Evolutionary conservation across 2,113 vertebrate species (phyloP).

Genomic region (Hippocampus zosterae): DNA sequence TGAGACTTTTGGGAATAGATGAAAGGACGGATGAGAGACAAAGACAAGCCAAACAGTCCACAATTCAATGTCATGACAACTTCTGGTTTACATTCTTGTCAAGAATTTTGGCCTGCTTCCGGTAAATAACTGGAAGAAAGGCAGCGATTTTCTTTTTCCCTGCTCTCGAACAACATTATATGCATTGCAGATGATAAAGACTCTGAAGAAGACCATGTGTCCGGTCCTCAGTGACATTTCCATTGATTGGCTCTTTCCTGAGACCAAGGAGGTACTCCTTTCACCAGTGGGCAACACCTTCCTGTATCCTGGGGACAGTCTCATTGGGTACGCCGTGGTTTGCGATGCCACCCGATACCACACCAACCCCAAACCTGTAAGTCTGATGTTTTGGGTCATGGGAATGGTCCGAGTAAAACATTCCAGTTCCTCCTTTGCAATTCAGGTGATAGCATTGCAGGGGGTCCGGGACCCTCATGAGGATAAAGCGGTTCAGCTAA

Average conservation of each 20-base stretch:
- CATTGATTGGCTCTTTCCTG: conserved; percentile 91
- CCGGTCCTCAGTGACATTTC: conserved; percentile 87
- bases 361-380: conserved; percentile 80
- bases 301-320: conserved; percentile 87
- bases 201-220: conserved; percentile 88
- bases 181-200: conserved; percentile 83
- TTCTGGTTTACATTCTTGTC: no score
- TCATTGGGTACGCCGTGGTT: conserved; percentile 83
- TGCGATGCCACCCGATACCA: conserved; percentile 82
- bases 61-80: no score
- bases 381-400: conserved; percentile 39
- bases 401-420: no score
- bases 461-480: no score
- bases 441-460: no score
- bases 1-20: no score
- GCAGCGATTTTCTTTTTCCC: neutral
- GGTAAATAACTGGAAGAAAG: neutral
- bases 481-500: no score
- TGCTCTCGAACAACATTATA: neutral
- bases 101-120: neutral
- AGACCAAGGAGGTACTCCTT: conserved; percentile 85
- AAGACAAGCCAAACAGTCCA: no score
- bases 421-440: no score
- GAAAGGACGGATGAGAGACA: no score
- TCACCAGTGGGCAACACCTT: conserved; percentile 81